Evolutionary conservation across 2,888 invertebrate species (phyloP).

Genomic region (Axea sp.): DNA sequence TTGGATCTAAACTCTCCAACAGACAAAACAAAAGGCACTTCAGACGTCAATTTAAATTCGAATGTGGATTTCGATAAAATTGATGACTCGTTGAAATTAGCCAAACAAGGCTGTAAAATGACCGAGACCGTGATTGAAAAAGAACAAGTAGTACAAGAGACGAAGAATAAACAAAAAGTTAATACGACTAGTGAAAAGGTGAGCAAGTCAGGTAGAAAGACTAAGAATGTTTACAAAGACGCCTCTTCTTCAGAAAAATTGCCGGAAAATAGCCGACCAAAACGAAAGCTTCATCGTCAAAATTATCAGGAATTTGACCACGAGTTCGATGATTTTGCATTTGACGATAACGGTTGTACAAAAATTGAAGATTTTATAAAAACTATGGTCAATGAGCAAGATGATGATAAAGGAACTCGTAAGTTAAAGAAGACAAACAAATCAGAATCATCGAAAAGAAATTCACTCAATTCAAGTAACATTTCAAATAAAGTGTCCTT

Average conservation of each 20-base stretch:
- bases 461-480: too few species aligned
- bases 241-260: background rate
- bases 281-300: conserved; percentile 59
- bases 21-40: background rate
- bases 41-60: background rate
- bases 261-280: conserved; percentile 47
- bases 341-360: conserved; percentile 15
- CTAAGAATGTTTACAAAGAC: background rate
- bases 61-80: background rate
- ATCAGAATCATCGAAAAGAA: too few species aligned
- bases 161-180: background rate
- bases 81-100: background rate
- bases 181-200: too few species aligned
- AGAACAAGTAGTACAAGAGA: background rate
- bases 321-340: conserved; percentile 60
- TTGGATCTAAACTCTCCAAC: conserved; percentile 65
- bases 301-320: conserved; percentile 63
- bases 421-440: too few species aligned
- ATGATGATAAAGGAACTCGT: too few species aligned
- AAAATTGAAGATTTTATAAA: background rate
- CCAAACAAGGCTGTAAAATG: too few species aligned
- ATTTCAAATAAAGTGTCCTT: too few species aligned
- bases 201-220: background rate
- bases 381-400: too few species aligned
- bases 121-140: too few species aligned